Conservation (phyloP, 2,113 vertebrate species). For the Halichoerus grypus region DNA sequence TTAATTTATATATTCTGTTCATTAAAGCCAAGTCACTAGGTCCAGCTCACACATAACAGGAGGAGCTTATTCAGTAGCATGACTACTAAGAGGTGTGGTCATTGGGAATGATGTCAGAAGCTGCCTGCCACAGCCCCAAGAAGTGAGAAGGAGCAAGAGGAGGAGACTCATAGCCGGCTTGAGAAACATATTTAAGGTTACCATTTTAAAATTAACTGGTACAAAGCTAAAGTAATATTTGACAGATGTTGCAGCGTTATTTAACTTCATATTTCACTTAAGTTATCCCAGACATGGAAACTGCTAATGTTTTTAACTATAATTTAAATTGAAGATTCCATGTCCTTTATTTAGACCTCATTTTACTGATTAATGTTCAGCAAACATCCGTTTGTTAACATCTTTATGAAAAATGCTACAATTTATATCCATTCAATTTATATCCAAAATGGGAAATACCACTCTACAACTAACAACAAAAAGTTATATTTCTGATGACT, state of each 20-base stretch:
- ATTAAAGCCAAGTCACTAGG: background rate
- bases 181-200: background rate
- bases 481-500: background rate
- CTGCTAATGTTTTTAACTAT: background rate
- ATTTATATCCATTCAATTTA: background rate
- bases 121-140: background rate
- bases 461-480: background rate
- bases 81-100: background rate
- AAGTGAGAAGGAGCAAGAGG: background rate
- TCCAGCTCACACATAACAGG: background rate
- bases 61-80: background rate
- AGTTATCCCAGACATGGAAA: background rate
- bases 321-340: background rate
- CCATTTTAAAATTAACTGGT: background rate
- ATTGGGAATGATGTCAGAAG: background rate
- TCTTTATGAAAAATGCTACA: background rate
- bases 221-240: background rate
- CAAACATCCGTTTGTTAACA: background rate
- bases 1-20: background rate
- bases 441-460: background rate
- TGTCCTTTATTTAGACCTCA: background rate
- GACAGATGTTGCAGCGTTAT: background rate
- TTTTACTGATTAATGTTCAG: background rate
- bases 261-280: background rate
- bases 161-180: background rate